Evolutionary conservation across 2,797 vertebrate species (phyloP).

Genomic region (Notolabrus celidotus): DNA sequence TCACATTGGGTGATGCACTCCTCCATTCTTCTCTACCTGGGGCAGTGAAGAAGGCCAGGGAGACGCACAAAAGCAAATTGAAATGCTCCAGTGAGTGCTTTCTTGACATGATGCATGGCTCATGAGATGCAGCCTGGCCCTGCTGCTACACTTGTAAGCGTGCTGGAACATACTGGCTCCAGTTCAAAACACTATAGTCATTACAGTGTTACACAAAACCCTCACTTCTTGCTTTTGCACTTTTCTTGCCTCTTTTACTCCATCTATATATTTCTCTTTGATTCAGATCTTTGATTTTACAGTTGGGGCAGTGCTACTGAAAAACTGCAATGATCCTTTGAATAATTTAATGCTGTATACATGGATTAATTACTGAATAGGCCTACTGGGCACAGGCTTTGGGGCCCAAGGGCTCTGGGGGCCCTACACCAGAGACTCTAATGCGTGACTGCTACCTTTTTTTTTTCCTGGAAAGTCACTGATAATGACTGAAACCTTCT

Average conservation of each 20-base stretch:
- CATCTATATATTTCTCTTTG: background rate
- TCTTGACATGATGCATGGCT: conserved; percentile 84
- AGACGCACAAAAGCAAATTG: conserved; percentile 85
- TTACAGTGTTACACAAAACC: conserved; percentile 30
- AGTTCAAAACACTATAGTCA: conserved; percentile 51
- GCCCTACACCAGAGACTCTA: background rate
- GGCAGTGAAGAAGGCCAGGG: conserved; percentile 75
- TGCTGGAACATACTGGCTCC: conserved; percentile 56
- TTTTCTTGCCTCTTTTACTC: conserved; percentile 23
- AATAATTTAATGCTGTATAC: conserved; percentile 19
- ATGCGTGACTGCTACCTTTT: background rate
- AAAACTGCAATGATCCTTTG: background rate
- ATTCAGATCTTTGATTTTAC: conserved; percentile 7
- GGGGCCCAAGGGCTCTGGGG: background rate
- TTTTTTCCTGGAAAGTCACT: background rate
- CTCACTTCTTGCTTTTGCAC: conserved; percentile 11
- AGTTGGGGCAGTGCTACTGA: background rate
- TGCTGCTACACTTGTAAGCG: conserved; percentile 64
- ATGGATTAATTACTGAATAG: background rate
- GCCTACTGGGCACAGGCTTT: background rate
- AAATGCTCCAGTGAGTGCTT: conserved; percentile 87
- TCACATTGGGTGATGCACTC: conserved; percentile 74
- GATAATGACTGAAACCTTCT: background rate
- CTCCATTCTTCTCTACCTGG: conserved; percentile 82
- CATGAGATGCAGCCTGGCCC: conserved; percentile 77